Conservation (phyloP, 1,140 invertebrate genomes). For the Hylyphantes graminicola region DNA sequence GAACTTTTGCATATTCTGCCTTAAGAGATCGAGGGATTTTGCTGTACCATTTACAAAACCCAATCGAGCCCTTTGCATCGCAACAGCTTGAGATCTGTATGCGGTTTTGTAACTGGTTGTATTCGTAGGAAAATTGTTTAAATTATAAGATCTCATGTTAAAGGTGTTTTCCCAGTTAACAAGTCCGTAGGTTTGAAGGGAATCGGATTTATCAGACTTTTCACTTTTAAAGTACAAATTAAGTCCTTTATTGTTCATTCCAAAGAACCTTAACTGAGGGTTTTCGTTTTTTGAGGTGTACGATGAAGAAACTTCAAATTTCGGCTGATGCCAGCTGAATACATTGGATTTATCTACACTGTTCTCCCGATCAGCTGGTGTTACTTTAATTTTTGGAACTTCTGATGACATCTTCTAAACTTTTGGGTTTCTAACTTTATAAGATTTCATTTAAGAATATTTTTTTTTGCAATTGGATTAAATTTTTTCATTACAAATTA, state of each 20-base stretch:
- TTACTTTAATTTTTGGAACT: constrained; percentile 61
- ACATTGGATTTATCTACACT: constrained; percentile 19
- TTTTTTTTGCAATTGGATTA: too few relatives aligned
- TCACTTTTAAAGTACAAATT: constrained; percentile 48
- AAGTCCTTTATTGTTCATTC: constrained; percentile 10
- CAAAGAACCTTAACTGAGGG: constrained; percentile 38
- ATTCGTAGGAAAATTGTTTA: constrained; percentile 57
- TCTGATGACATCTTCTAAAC: constrained; percentile 38
- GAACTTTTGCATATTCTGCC: constrained; percentile 79
- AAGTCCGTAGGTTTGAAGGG: constrained; percentile 15
- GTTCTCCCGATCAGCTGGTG: constrained; percentile 57
- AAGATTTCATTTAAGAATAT: too few relatives aligned
- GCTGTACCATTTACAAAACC: constrained; percentile 71
- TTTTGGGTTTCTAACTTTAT: neutral
- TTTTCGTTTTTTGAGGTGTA: constrained; percentile 27
- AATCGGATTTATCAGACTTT: constrained; percentile 43
- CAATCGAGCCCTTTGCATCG: constrained; percentile 53
- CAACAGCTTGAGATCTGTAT: constrained; percentile 60
- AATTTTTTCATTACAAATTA: too few relatives aligned
- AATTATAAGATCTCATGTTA: constrained; percentile 60
- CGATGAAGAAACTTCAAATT: constrained; percentile 45
- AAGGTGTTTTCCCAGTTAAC: constrained; percentile 60
- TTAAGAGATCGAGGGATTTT: constrained; percentile 79
- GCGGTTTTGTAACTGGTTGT: constrained; percentile 55
- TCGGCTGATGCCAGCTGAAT: constrained; percentile 51